Evolutionary conservation across 2,113 vertebrate genomes (phyloP).

Genomic region (Noturus placidus): DNA sequence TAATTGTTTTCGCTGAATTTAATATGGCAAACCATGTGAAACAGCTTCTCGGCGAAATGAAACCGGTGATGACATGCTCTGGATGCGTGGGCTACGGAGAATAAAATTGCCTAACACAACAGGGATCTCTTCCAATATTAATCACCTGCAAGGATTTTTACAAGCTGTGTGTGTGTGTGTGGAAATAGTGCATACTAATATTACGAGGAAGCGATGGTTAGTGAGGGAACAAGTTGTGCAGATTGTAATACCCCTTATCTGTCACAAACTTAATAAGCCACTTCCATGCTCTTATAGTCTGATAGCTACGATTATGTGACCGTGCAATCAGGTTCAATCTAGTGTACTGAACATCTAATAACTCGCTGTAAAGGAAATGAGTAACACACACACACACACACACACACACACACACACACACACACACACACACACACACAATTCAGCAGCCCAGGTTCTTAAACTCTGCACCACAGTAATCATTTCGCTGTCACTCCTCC

Average conservation of each 20-base stretch:
- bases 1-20: conserved; percentile 4
- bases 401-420: conserved; percentile 33
- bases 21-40: conserved; percentile 5
- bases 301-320: neutral
- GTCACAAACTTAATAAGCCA: conserved; percentile 8
- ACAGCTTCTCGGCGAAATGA: neutral
- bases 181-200: neutral
- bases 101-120: conserved; percentile 25
- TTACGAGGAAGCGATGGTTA: neutral
- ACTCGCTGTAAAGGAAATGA: neutral
- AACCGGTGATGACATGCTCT: conserved; percentile 1
- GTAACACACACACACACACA: conserved; percentile 4
- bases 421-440: conserved; percentile 7
- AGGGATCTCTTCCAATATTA: conserved; percentile 32
- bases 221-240: neutral
- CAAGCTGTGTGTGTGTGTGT: neutral
- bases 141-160: conserved; percentile 35
- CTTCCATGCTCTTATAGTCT: conserved; percentile 9
- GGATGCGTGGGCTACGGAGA: neutral
- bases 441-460: conserved; percentile 52
- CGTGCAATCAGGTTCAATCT: conserved; percentile 19
- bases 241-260: conserved; percentile 5
- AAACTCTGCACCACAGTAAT: conserved; percentile 55
- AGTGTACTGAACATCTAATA: conserved; percentile 20
- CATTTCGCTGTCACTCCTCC: conserved; percentile 62